A percentile compares a stretch with the other conserved stretches of the same genome.
phyloP scores from a whole-genome alignment of 2,888 invertebrate species.

The Paralinhomoeus sp. region DNA sequence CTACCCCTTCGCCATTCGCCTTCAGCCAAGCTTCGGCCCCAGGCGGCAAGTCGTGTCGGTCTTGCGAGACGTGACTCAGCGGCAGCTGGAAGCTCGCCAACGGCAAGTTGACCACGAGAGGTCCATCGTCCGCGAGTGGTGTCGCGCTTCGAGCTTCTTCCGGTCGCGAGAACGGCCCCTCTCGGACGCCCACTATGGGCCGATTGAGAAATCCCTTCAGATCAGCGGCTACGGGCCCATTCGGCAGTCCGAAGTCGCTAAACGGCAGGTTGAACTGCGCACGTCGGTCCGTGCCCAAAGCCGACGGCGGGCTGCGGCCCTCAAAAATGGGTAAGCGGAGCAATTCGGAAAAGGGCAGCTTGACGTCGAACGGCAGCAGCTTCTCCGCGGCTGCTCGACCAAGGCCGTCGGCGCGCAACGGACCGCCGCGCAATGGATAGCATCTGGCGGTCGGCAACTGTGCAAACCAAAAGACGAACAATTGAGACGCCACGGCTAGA shows the following conservation, averaged over 20 bases:
- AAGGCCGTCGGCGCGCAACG: too few relatives aligned
- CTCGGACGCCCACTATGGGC: not conserved
- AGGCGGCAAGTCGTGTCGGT: too few relatives aligned
- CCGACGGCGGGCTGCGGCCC: not conserved
- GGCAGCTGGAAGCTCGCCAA: not conserved
- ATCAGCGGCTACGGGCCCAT: not conserved
- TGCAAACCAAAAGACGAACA: too few relatives aligned
- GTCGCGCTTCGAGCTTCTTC: too few relatives aligned
- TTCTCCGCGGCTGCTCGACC: too few relatives aligned
- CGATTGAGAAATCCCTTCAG: not conserved
- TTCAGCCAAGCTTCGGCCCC: too few relatives aligned
- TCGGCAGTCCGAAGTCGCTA: not conserved
- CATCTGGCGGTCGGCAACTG: too few relatives aligned
- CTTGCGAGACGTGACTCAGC: not conserved
- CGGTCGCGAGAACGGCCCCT: not conserved
- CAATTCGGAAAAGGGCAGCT: not conserved
- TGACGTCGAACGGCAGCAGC: not conserved
- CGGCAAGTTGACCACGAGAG: not conserved
- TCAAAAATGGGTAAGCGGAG: not conserved
- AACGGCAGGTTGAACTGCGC: not conserved
- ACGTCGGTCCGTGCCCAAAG: not conserved
- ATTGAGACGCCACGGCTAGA: too few relatives aligned
- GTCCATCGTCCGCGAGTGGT: too few relatives aligned
- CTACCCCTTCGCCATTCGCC: too few relatives aligned
- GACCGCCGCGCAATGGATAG: too few relatives aligned